These are phyloP conservation scores for Hypomesus transpacificus DNA, from an alignment of 2,113 vertebrate species.

Conservation along the genomic window DNA sequence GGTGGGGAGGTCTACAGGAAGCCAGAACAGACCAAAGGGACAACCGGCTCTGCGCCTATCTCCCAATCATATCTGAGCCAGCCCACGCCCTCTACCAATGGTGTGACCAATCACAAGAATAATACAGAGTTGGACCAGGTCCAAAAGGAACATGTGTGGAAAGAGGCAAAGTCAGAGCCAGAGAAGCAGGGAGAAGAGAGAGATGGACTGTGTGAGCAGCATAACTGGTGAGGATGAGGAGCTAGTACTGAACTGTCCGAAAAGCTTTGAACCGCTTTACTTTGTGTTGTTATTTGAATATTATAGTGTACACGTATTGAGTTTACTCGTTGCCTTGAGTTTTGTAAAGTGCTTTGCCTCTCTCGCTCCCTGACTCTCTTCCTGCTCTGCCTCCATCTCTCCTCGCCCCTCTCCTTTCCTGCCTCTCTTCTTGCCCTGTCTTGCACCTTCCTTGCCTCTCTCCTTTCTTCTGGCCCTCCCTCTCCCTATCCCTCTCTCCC, in stretches of 20 bases:
- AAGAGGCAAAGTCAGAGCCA: background rate
- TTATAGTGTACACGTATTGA: background rate
- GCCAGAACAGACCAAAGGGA: conserved; percentile 38
- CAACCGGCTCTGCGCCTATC: conserved; percentile 25
- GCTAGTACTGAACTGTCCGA: too few relatives aligned
- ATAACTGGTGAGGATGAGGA: conserved; percentile 51
- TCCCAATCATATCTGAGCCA: conserved; percentile 33
- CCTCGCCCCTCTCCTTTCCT: too few relatives aligned
- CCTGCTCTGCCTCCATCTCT: too few relatives aligned
- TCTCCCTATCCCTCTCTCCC: background rate
- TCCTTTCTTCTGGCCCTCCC: too few relatives aligned
- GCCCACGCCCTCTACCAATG: conserved; percentile 50
- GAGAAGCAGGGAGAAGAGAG: conserved; percentile 26
- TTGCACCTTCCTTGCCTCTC: too few relatives aligned
- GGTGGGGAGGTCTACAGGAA: conserved; percentile 62
- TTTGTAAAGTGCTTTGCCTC: background rate
- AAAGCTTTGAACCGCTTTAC: background rate
- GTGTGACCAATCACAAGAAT: conserved; percentile 38
- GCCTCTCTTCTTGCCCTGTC: too few relatives aligned
- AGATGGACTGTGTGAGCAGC: conserved; percentile 24
- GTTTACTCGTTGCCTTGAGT: background rate
- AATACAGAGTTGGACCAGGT: conserved; percentile 31
- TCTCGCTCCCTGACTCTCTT: too few relatives aligned
- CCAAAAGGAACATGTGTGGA: conserved; percentile 19
- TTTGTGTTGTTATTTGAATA: background rate